Evolutionary conservation across 2,113 vertebrate species (phyloP).

Genomic region (Saiga tatarica): DNA sequence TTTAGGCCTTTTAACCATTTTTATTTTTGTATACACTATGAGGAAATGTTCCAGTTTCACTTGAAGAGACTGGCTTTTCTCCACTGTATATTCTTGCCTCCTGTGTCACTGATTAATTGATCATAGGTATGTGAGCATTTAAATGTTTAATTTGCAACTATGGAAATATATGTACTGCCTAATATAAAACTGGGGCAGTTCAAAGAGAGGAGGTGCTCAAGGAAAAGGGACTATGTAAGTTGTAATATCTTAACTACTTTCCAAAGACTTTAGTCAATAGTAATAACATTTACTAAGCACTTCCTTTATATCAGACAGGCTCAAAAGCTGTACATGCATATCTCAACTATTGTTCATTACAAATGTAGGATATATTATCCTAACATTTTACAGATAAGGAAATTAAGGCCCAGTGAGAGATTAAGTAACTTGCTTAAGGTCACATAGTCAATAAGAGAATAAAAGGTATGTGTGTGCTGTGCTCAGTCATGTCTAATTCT

Average conservation of each 20-base stretch:
- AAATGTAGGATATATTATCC: not conserved
- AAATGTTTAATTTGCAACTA: slow-evolving; percentile 17
- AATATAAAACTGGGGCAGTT: not conserved
- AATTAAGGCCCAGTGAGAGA: not conserved
- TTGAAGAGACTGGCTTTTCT: not conserved
- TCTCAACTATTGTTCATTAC: not conserved
- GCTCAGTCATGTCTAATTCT: not conserved
- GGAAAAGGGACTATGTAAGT: not conserved
- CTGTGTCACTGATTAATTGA: not conserved
- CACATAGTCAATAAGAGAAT: not conserved
- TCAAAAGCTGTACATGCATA: not conserved
- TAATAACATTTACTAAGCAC: not conserved
- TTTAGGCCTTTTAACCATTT: not conserved
- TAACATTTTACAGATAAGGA: not conserved
- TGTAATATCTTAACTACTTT: not conserved
- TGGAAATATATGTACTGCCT: not conserved
- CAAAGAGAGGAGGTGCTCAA: not conserved
- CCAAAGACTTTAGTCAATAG: not conserved
- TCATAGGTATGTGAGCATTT: not conserved
- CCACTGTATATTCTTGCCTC: not conserved
- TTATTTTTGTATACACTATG: not conserved
- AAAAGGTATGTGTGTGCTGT: not conserved
- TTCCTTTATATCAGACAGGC: not conserved
- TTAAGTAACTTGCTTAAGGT: not conserved
- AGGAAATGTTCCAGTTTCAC: not conserved